Base-by-base conservation (phyloP, 2,888 invertebrate genomes). In the Stegana nigrithorax region DNA sequence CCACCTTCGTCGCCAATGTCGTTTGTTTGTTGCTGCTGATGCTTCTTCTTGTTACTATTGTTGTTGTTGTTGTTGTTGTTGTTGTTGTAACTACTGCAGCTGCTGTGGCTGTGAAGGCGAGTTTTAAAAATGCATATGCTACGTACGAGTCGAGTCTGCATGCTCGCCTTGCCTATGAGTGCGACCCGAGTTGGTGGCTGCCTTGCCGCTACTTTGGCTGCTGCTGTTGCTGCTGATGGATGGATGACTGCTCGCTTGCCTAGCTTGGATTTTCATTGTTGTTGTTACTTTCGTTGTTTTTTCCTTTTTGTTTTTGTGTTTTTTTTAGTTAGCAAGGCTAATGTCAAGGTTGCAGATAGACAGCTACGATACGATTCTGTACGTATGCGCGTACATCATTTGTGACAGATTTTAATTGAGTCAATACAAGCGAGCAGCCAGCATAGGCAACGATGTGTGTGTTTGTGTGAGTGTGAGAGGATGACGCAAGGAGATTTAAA, bases 281-380 rank as follows among this genome's bases (percentile, higher is more conserved):
- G 14, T 23, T 56, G 36, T 56, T 39, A 53, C 45, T n/a, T n/a
- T n/a, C n/a, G n/a, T n/a, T n/a, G n/a, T n/a, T n/a, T n/a, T n/a
- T n/a, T n/a, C n/a, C n/a, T n/a, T n/a, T n/a, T n/a, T n/a, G n/a
- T n/a, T n/a, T n/a, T n/a, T n/a, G n/a, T n/a, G n/a, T 47, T 45
- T 59, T 62, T 63, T 63, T 66, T 71, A 67, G 63, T 65, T 42
- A 27, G 75, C 73, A 73, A 73, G 73, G 73, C 75, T 73, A 73
- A 73, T 73, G 73, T 74, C 73, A 73, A 73, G 73, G 73, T 74
- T 73, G 72, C 25, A 51, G 14, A 14, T 51, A 29, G 51, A 51
- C 17, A 17, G 17, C 39, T 39, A 17, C 2, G 6, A 14, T 29
- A 29, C 19, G 47, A 47, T 23, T 36, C 4, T 4, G 36, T n/a